A percentile compares a stretch with the other conserved stretches of the same genome.
phyloP scores from a whole-genome alignment of 2,888 invertebrate species.

The Sepioteuthis lessoniana region DNA sequence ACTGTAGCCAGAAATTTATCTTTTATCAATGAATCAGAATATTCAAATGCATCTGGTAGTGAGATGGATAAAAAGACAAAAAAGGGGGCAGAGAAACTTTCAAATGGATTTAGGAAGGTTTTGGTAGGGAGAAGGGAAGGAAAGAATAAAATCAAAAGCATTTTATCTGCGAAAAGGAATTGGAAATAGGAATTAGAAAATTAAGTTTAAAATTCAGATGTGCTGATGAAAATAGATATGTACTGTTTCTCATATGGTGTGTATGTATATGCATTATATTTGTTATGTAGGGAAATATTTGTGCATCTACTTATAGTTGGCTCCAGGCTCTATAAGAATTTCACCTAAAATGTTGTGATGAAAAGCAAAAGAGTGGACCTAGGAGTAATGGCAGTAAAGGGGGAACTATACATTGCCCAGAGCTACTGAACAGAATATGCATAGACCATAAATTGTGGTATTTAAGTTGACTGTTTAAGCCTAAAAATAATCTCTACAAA shows the following conservation, averaged over 20 bases:
- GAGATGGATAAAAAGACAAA: background rate
- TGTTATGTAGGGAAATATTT: too few relatives aligned
- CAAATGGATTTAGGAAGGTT: background rate
- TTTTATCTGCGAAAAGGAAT: background rate
- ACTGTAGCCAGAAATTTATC: background rate
- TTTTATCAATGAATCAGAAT: background rate
- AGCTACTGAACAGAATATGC: too few relatives aligned
- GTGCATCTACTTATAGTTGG: too few relatives aligned
- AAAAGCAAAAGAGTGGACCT: too few relatives aligned
- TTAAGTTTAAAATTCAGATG: constrained; percentile 14
- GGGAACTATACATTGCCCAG: too few relatives aligned
- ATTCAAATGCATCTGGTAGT: background rate
- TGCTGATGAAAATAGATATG: background rate
- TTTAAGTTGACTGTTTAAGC: too few relatives aligned
- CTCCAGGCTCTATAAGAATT: too few relatives aligned
- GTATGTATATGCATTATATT: background rate
- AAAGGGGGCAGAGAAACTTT: background rate
- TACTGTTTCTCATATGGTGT: background rate
- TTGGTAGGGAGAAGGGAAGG: too few relatives aligned
- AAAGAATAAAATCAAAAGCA: background rate
- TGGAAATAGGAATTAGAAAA: background rate
- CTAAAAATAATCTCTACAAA: too few relatives aligned
- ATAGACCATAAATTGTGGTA: too few relatives aligned
- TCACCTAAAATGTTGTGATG: too few relatives aligned
- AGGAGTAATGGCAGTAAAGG: too few relatives aligned